Base-by-base conservation (phyloP, 2,888 invertebrate species). In the Phorcus lineatus region DNA sequence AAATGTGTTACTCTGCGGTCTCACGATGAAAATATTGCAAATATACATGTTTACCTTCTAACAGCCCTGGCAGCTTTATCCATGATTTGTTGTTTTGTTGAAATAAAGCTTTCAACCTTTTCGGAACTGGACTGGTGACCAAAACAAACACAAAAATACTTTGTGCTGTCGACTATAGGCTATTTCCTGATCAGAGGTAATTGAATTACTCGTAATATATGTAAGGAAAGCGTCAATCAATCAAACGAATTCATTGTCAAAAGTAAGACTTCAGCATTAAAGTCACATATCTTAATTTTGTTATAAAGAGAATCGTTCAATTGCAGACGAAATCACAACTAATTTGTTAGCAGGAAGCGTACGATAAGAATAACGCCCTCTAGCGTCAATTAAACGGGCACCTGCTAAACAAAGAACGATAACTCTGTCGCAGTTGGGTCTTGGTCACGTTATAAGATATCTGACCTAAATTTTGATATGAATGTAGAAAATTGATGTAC, bases 41-140 rank as follows among this genome's bases (percentile, higher is more conserved):
- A 47, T 47, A 47, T 9, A 47, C n/a, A 28, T 62, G 28, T 36
- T 75, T 84, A 89, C 90, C 90, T 88, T 83, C 90, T 83, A 9
- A 90, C 85, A 75, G 86, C 89, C 75, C 89, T 85, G 7, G 90
- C 88, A 79, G 90, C 90, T 78, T 88, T 88, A 66, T 90, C 89
- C 90, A 90, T 90, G 54, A 28, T 81, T n/a, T 13, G 9, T 16
- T 80, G 19, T 55, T 54, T 4, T 47, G 24, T 36, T 31, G 36
- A 55, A 76, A 62, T 22, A 24, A 62, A 28, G 24, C 28, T 24
- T 62, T 17, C 6, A 62, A 16, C 28, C 28, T 9, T 62, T 62
- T 47, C 13, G 13, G 47, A 47, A 11, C 24, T 53, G 16, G 31
- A 74, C 66, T 66, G 66, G 19, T 52, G 47, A 52, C 47, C 47